Conservation (phyloP, 1,140 invertebrate species). For the Popillia japonica region DNA sequence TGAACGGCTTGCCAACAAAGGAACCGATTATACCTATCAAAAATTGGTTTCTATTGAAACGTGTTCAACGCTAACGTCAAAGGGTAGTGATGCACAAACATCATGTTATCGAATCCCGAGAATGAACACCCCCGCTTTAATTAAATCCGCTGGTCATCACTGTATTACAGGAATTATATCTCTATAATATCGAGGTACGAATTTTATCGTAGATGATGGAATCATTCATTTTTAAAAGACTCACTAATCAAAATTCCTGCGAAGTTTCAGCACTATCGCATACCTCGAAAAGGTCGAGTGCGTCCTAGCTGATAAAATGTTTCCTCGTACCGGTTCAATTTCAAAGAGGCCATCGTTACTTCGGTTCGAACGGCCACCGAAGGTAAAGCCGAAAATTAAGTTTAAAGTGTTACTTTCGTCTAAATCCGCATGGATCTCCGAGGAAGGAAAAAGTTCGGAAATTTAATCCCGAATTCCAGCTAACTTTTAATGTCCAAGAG, state of each 20-base stretch:
- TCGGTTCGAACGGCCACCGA: not conserved
- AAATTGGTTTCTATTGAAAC: constrained; percentile 5
- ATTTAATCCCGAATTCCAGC: constrained; percentile 17
- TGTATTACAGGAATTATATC: no score
- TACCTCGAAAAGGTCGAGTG: not conserved
- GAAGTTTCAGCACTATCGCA: not conserved
- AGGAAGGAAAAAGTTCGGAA: constrained; percentile 5
- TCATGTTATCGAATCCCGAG: no score
- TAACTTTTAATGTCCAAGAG: constrained; percentile 28
- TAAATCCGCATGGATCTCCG: constrained; percentile 9
- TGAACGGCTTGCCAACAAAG: not conserved
- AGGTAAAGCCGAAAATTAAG: constrained; percentile 30
- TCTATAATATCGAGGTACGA: no score
- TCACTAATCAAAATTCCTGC: constrained; percentile 17
- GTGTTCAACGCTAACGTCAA: not conserved
- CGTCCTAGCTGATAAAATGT: constrained; percentile 13
- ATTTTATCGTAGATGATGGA: no score
- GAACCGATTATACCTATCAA: not conserved
- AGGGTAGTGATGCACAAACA: not conserved
- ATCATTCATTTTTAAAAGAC: not conserved
- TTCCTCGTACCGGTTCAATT: constrained; percentile 7
- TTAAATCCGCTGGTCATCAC: no score
- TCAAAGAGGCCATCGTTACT: not conserved
- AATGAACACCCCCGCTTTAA: no score
- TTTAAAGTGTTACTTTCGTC: constrained; percentile 22